Percentiles rank a stretch among this genome's conserved stretches.
These are phyloP conservation scores for Dysdera silvatica DNA, from an alignment of 1,140 invertebrate genomes.

Conservation along the genomic window DNA sequence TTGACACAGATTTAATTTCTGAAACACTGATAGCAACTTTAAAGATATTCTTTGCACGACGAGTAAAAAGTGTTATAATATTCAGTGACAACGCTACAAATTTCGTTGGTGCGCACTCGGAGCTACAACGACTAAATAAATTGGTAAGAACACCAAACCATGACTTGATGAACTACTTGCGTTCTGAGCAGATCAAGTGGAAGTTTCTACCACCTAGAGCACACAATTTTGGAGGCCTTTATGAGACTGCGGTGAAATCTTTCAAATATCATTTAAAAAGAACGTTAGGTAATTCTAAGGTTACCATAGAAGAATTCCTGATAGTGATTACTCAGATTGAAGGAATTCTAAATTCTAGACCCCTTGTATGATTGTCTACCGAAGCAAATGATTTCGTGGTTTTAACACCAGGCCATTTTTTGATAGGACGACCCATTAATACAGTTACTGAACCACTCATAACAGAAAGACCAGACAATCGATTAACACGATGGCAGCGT, in stretches of 20 bases:
- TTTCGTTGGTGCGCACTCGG: not conserved
- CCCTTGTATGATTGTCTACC: not conserved
- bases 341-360: conserved; percentile 17
- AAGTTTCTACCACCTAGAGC: conserved; percentile 3
- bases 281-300: not conserved
- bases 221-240: not conserved
- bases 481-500: conserved; percentile 32
- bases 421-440: conserved; percentile 38
- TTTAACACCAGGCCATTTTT: conserved; percentile 42
- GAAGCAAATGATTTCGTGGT: conserved; percentile 23
- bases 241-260: conserved; percentile 1
- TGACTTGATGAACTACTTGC: not conserved
- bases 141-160: not conserved
- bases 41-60: conserved; percentile 8
- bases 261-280: not conserved
- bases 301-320: conserved; percentile 17
- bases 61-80: not conserved
- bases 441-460: conserved; percentile 31
- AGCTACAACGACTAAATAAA: conserved; percentile 2
- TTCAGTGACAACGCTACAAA: conserved; percentile 17
- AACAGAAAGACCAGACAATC: conserved; percentile 16
- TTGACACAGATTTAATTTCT: not conserved
- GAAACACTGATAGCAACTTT: conserved; percentile 8
- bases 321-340: conserved; percentile 18
- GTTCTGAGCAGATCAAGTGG: not conserved